Evolutionary conservation across 2,113 vertebrate species (phyloP).

Genomic region (Carettochelys insculpta): DNA sequence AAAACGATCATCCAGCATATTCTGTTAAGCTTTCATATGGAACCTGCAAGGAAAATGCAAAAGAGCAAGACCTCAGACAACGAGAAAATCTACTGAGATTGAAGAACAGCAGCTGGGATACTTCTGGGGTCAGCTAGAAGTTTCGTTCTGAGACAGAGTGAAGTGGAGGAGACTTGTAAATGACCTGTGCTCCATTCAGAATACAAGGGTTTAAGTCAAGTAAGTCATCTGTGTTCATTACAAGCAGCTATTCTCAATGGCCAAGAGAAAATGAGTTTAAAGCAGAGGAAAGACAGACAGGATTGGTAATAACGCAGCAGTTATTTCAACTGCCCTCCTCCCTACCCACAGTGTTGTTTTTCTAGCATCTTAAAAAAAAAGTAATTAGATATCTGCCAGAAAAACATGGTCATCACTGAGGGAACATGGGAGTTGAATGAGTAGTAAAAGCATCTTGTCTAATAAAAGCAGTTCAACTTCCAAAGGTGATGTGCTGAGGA

Average conservation of each 20-base stretch:
- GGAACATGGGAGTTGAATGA: conserved; percentile 25
- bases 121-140: no score
- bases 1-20: no score
- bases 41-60: no score
- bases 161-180: no score
- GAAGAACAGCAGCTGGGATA: no score
- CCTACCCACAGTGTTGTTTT: conserved; percentile 44
- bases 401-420: background rate
- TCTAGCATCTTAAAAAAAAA: conserved; percentile 11
- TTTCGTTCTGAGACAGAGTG: no score
- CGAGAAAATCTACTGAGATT: no score
- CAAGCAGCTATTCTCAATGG: conserved; percentile 15
- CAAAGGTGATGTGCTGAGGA: background rate
- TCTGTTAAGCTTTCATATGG: no score
- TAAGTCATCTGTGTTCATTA: conserved; percentile 43
- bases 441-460: conserved; percentile 11
- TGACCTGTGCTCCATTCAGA: no score
- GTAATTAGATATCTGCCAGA: conserved; percentile 19
- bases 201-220: no score
- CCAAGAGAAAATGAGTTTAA: conserved; percentile 16
- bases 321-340: conserved; percentile 19
- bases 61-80: no score
- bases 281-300: conserved; percentile 13
- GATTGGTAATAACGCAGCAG: conserved; percentile 18
- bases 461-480: conserved; percentile 6